phyloP scores from a whole-genome alignment of 2,888 invertebrate genomes.

The Drosophila borealis region DNA sequence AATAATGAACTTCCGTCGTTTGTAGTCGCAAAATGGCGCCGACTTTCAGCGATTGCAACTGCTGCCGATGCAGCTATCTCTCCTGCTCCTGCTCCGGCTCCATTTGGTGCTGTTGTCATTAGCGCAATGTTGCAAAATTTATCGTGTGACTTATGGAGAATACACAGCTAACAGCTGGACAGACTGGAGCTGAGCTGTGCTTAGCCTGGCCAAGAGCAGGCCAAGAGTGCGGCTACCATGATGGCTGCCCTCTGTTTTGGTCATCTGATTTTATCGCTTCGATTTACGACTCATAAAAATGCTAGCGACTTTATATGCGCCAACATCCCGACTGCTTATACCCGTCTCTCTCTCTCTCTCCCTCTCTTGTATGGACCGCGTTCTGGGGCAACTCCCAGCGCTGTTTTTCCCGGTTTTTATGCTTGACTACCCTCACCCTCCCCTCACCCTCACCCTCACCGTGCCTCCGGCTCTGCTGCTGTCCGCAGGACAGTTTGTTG shows the following conservation, averaged over 20 bases:
- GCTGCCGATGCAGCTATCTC: conserved; percentile 11
- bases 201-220: conserved; percentile 1
- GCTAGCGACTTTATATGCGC: conserved; percentile 65
- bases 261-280: conserved; percentile 79
- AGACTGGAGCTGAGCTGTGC: conserved; percentile 19
- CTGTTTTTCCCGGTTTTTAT: conserved; percentile 67
- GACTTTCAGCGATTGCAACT: conserved; percentile 48
- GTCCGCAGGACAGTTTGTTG: conserved; percentile 53
- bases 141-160: conserved; percentile 76
- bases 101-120: conserved; percentile 65
- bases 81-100: neutral
- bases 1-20: conserved; percentile 83
- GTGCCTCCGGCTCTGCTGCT: neutral
- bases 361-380: neutral
- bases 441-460: conserved; percentile 16
- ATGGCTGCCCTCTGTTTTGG: conserved; percentile 61
- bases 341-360: conserved; percentile 4
- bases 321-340: conserved; percentile 26
- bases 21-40: conserved; percentile 67
- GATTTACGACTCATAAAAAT: conserved; percentile 82
- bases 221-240: conserved; percentile 24
- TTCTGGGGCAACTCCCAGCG: conserved; percentile 27
- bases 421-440: conserved; percentile 53
- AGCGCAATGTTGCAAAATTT: conserved; percentile 81
- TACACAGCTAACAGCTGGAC: conserved; percentile 42